Evolutionary conservation across 2,797 vertebrate species (phyloP).

Genomic region (Sciurus vulgaris): DNA sequence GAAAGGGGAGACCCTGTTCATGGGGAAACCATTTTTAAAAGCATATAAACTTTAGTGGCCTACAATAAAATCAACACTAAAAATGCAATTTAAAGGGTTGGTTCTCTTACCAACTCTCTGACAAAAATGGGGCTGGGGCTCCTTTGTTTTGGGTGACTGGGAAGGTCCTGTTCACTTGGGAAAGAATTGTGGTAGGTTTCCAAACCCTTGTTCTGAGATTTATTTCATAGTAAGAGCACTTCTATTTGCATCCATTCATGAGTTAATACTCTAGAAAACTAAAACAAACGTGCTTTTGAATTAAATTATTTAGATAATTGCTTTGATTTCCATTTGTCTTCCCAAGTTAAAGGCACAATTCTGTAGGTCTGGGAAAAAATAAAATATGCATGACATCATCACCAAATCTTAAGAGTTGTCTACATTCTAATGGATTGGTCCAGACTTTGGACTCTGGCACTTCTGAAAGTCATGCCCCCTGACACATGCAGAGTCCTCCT

Average conservation of each 20-base stretch:
- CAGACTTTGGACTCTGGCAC: background rate
- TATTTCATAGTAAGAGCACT: background rate
- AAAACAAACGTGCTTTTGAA: background rate
- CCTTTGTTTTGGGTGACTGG: background rate
- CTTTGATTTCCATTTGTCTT: slow-evolving; percentile 54
- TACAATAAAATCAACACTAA: slow-evolving; percentile 10
- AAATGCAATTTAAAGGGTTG: background rate
- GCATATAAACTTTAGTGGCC: background rate
- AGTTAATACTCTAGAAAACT: slow-evolving; percentile 32
- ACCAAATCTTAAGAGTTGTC: background rate
- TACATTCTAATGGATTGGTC: background rate
- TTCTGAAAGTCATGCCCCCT: slow-evolving; percentile 71
- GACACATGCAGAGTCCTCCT: slow-evolving; percentile 81
- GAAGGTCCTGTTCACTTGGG: background rate
- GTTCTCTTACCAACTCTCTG: background rate
- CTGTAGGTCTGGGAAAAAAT: slow-evolving; percentile 5
- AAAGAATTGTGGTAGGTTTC: background rate
- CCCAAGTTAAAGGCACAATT: background rate
- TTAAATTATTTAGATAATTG: slow-evolving; percentile 2
- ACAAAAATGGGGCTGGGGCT: background rate
- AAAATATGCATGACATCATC: background rate
- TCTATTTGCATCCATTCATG: background rate
- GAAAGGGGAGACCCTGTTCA: background rate
- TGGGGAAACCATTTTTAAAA: background rate
- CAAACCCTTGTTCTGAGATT: background rate